Evolutionary conservation across 2,113 vertebrate species (phyloP).

Genomic region (Chitala chitala): DNA sequence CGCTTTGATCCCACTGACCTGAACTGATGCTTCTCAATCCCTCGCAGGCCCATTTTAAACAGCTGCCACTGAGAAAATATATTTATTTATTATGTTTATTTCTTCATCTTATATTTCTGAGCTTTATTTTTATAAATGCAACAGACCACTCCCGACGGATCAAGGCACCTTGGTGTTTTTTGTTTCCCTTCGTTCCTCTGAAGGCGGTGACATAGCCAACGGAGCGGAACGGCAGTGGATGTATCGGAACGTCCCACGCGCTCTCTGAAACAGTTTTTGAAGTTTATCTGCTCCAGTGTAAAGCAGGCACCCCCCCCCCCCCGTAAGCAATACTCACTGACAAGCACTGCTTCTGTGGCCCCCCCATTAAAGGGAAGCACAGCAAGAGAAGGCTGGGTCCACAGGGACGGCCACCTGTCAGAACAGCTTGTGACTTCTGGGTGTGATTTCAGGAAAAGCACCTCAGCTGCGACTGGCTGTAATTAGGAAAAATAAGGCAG

Average conservation of each 20-base stretch:
- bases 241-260: not conserved
- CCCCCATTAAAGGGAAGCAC: conserved; percentile 9
- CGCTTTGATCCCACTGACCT: conserved; percentile 9
- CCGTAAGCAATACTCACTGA: not conserved
- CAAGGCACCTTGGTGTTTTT: not conserved
- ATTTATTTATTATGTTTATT: conserved; percentile 12
- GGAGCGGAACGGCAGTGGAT: not conserved
- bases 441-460: conserved; percentile 1
- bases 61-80: not conserved
- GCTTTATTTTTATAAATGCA: not conserved
- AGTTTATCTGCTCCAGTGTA: not conserved
- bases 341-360: not conserved
- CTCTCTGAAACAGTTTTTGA: not conserved
- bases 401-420: not conserved
- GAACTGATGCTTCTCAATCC: not conserved
- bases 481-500: not conserved
- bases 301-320: not conserved
- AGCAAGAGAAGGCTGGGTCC: not conserved
- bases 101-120: not conserved
- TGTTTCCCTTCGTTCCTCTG: not conserved
- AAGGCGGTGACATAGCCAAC: not conserved
- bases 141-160: not conserved
- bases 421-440: conserved; percentile 17
- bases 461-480: not conserved
- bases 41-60: not conserved